These are phyloP conservation scores for Ia io DNA, from an alignment of 2,113 vertebrate genomes.

Conservation along the genomic window DNA sequence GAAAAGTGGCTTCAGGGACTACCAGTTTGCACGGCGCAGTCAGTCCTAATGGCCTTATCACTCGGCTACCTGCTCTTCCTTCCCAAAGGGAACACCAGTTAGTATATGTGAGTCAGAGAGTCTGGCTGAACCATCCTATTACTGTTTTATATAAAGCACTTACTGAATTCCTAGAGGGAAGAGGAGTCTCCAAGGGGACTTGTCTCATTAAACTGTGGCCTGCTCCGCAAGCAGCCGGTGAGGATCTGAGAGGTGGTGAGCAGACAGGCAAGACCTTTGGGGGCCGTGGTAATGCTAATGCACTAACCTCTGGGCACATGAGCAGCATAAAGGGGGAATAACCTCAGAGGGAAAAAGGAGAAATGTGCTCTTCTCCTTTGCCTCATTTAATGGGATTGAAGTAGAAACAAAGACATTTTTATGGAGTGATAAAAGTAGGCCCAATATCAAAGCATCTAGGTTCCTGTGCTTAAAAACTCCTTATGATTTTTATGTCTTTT, in stretches of 20 bases:
- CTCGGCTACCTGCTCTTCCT: constrained; percentile 66
- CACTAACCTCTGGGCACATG: not conserved
- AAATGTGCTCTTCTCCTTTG: constrained; percentile 41
- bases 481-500: not conserved
- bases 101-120: constrained; percentile 67
- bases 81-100: constrained; percentile 69
- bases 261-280: constrained; percentile 20
- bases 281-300: constrained; percentile 40
- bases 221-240: constrained; percentile 57
- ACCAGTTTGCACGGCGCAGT: not conserved
- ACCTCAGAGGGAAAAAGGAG: not conserved
- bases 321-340: not conserved
- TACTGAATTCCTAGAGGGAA: constrained; percentile 76
- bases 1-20: constrained; percentile 70
- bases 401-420: constrained; percentile 41
- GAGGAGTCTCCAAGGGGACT: constrained; percentile 55
- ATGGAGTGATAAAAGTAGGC: constrained; percentile 47
- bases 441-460: constrained; percentile 30
- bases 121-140: constrained; percentile 72
- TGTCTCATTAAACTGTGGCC: constrained; percentile 69
- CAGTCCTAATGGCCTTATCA: constrained; percentile 74
- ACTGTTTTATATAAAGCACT: constrained; percentile 76
- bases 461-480: constrained; percentile 28
- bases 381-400: constrained; percentile 40
- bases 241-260: constrained; percentile 36